Conservation (phyloP, 2,888 invertebrate genomes). For the Ormia ochracea region DNA sequence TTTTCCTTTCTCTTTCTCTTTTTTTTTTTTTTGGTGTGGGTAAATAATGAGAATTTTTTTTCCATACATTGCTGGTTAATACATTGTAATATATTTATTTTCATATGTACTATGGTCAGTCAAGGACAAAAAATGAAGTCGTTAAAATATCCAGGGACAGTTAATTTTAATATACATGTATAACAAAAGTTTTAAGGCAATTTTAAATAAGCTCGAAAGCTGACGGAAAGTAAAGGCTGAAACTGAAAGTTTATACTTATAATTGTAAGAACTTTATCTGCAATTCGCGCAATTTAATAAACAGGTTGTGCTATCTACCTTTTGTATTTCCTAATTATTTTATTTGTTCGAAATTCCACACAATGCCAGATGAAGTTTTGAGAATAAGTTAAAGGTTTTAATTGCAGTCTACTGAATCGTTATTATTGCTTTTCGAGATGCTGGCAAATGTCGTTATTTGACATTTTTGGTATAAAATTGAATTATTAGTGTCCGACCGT, state of each 20-base stretch:
- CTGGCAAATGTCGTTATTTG: constrained; percentile 22
- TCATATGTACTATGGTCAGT: constrained; percentile 67
- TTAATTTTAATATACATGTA: neutral
- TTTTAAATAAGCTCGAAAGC: constrained; percentile 52
- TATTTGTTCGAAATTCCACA: neutral
- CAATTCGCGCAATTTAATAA: neutral
- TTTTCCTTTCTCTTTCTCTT: constrained; percentile 8
- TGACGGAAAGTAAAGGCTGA: constrained; percentile 36
- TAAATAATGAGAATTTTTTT: constrained; percentile 77
- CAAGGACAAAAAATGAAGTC: constrained; percentile 68
- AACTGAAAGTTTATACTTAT: constrained; percentile 2
- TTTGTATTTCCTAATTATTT: neutral
- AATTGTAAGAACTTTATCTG: neutral
- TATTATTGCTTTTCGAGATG: constrained; percentile 55
- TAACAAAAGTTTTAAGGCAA: constrained; percentile 5
- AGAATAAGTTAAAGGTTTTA: neutral
- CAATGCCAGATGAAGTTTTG: neutral
- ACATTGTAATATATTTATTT: constrained; percentile 64
- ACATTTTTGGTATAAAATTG: constrained; percentile 20
- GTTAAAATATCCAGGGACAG: constrained; percentile 15
- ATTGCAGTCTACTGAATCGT: neutral
- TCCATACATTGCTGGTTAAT: constrained; percentile 74
- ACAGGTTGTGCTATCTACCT: neutral
- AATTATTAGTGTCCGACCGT: no score
- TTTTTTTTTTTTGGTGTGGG: constrained; percentile 72